phyloP scores from a whole-genome alignment of 2,113 vertebrate species.

The Vulpes vulpes region DNA sequence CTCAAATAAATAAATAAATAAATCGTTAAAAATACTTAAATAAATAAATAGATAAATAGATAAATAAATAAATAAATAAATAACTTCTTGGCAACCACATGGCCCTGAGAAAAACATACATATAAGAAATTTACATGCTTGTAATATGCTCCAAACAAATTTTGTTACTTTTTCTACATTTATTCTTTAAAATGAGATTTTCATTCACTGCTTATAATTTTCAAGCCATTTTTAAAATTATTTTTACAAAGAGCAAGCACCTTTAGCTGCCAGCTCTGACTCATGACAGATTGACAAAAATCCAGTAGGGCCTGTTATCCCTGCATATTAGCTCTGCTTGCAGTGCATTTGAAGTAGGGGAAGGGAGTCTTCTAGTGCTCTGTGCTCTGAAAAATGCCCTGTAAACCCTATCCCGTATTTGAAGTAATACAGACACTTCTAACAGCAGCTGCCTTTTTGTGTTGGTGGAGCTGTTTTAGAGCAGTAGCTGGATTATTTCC shows the following conservation, averaged over 20 bases:
- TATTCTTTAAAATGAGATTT: not conserved
- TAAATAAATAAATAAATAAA: not conserved
- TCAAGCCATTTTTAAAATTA: not conserved
- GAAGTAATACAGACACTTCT: not conserved
- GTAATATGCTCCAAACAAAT: not conserved
- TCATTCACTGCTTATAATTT: not conserved
- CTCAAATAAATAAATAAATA: too few relatives aligned
- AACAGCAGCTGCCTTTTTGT: not conserved
- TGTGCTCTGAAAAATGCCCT: not conserved
- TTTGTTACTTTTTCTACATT: not conserved
- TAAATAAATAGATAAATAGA: not conserved
- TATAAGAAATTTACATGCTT: not conserved
- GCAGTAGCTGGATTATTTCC: not conserved
- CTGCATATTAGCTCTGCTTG: not conserved
- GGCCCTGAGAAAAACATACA: not conserved
- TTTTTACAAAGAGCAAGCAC: not conserved
- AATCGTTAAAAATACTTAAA: too few relatives aligned
- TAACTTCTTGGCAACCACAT: not conserved
- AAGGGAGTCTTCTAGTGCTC: not conserved
- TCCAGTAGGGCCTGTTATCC: not conserved
- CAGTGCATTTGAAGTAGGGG: rapidly evolving
- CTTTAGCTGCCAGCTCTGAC: not conserved
- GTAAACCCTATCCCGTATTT: rapidly evolving
- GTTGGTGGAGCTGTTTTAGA: too few relatives aligned
- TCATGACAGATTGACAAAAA: not conserved